phyloP scores from a whole-genome alignment of 2,113 vertebrate species.

The Antigone vipio region DNA sequence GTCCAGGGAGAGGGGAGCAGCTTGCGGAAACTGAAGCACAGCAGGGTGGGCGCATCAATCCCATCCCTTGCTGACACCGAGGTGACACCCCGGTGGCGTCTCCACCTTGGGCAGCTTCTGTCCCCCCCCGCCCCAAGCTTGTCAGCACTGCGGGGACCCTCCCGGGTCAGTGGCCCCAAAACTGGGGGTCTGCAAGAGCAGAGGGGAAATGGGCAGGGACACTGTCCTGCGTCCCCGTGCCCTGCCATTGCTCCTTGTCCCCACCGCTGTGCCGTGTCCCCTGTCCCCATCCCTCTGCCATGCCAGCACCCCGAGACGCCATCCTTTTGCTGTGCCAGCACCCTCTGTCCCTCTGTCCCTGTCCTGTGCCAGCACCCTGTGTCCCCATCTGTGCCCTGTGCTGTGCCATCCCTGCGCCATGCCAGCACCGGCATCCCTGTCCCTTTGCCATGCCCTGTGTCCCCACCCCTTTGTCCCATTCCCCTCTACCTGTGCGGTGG shows the following conservation, averaged over 20 bases:
- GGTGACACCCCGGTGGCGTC: background rate
- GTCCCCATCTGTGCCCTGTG: no score
- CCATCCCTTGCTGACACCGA: background rate
- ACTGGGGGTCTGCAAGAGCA: no score
- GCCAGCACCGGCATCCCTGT: background rate
- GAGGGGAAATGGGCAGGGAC: accelerated
- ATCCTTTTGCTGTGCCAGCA: background rate
- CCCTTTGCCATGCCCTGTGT: background rate
- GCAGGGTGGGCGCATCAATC: no score
- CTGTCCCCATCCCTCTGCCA: background rate
- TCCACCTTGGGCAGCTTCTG: background rate
- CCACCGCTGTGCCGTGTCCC: background rate
- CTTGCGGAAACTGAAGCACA: background rate
- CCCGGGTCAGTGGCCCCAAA: accelerated
- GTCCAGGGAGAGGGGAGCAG: background rate
- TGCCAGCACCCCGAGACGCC: background rate
- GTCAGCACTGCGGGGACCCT: background rate
- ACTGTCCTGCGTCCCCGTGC: accelerated
- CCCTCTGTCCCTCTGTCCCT: background rate
- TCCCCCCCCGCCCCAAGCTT: no score
- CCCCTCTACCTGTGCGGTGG: background rate
- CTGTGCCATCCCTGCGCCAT: background rate
- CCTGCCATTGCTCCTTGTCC: background rate
- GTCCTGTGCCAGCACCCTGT: no score
- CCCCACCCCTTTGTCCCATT: background rate